Percentiles rank a stretch among this genome's conserved stretches.
Evolutionary conservation across 1,140 invertebrate species (phyloP).

Genomic region (Danaus plexippus): DNA sequence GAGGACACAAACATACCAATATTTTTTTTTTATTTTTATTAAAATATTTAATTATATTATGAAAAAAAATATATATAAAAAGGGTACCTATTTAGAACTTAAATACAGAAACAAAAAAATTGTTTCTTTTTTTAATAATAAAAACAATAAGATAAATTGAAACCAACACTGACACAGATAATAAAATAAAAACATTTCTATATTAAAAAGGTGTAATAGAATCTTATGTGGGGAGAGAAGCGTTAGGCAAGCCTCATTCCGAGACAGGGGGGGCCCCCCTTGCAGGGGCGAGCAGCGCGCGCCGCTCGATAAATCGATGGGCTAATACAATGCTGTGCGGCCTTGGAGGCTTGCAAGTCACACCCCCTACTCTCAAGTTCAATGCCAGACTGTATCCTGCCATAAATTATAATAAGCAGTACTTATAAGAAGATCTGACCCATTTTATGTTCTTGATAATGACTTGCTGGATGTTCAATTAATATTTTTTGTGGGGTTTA

Average conservation of each 20-base stretch:
- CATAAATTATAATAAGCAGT: constrained; percentile 26
- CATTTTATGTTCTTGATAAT: neutral
- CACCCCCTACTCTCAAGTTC: constrained; percentile 63
- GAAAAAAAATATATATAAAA: no score
- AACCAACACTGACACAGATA: no score
- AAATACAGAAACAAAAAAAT: no score
- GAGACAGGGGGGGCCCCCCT: constrained; percentile 23
- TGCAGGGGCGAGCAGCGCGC: constrained; percentile 46
- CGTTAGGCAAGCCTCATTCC: constrained; percentile 31
- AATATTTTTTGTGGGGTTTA: no score
- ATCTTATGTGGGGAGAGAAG: constrained; percentile 25
- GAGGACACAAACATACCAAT: no score
- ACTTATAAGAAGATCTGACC: constrained; percentile 2
- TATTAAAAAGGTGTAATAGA: constrained; percentile 6
- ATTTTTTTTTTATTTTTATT: no score
- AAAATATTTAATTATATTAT: no score
- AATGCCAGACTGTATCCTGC: constrained; percentile 50
- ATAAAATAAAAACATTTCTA: no score
- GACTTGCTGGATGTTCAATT: no score
- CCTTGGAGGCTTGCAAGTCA: constrained; percentile 65
- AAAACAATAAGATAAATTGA: no score
- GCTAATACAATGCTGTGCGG: constrained; percentile 59
- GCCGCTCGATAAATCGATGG: constrained; percentile 69
- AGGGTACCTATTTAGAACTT: no score
- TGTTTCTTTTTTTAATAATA: no score